Percentiles rank a stretch among this genome's conserved stretches.
Conservation (phyloP, 2,888 invertebrate species). For the Trachelus troglodyta region DNA sequence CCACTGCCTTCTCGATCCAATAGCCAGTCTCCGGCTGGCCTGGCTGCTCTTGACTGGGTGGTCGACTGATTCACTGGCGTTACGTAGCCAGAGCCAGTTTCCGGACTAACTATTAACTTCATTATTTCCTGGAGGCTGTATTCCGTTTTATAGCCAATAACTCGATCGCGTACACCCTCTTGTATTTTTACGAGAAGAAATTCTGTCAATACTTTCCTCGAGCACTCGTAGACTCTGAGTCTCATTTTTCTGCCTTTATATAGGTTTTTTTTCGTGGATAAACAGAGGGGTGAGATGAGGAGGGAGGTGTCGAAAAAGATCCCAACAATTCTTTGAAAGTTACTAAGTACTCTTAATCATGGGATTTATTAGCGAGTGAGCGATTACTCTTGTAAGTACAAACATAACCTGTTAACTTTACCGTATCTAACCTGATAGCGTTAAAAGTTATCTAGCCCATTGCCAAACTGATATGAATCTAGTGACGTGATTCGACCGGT, state of each 20-base stretch:
- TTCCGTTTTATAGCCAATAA: slow-evolving; percentile 29
- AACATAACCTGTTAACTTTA: background rate
- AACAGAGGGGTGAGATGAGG: background rate
- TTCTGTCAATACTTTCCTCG: slow-evolving; percentile 24
- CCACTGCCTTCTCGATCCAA: background rate
- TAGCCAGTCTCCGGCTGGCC: background rate
- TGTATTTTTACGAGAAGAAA: slow-evolving; percentile 18
- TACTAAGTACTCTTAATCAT: background rate
- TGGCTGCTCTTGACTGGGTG: slow-evolving; percentile 34
- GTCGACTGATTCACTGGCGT: slow-evolving; percentile 22
- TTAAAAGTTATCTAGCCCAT: background rate
- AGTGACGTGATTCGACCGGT: background rate
- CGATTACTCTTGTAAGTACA: background rate
- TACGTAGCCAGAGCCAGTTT: background rate
- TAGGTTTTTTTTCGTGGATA: background rate
- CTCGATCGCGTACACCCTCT: slow-evolving; percentile 15
- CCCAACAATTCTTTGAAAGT: background rate
- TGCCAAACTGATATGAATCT: background rate
- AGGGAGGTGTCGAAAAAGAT: background rate
- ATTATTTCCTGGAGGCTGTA: slow-evolving; percentile 22
- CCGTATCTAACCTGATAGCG: background rate
- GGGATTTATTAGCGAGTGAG: background rate
- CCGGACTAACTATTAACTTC: slow-evolving; percentile 18
- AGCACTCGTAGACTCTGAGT: background rate
- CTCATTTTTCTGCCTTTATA: background rate